These are phyloP conservation scores for Ditylenchus weischeri DNA, from an alignment of 2,888 invertebrate species.

Conservation along the genomic window DNA sequence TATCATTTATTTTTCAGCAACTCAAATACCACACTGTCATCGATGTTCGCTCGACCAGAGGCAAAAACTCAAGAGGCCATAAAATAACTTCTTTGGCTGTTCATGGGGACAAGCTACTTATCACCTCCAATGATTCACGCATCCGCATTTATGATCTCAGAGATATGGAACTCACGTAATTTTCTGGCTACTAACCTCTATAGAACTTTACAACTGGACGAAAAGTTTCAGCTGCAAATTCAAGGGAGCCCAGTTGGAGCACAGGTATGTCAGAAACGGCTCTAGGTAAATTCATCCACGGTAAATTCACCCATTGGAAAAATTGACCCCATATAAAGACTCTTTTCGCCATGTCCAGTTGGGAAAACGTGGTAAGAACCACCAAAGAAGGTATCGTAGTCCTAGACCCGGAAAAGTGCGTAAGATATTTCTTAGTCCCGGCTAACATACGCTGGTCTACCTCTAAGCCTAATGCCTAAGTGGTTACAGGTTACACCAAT, in stretches of 20 bases:
- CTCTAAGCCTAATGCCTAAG: too few species aligned
- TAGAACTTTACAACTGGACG: conserved; percentile 58
- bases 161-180: conserved; percentile 78
- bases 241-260: conserved; percentile 52
- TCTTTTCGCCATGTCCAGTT: too few species aligned
- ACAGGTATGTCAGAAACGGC: background rate
- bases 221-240: conserved; percentile 34
- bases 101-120: conserved; percentile 62
- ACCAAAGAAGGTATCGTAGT: too few species aligned
- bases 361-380: too few species aligned
- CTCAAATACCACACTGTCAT: conserved; percentile 96
- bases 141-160: conserved; percentile 90
- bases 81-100: conserved; percentile 88
- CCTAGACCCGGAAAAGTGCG: too few species aligned
- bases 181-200: conserved; percentile 74
- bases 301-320: too few species aligned
- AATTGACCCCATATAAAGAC: too few species aligned
- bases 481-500: too few species aligned
- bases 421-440: too few species aligned
- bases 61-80: conserved; percentile 86
- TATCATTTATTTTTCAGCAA: conserved; percentile 65
- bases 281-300: too few species aligned
- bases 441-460: too few species aligned
- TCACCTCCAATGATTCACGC: conserved; percentile 92
- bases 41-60: conserved; percentile 85